Evolutionary conservation across 2,888 invertebrate genomes (phyloP).

Genomic region (Stenolophus ochropezus): DNA sequence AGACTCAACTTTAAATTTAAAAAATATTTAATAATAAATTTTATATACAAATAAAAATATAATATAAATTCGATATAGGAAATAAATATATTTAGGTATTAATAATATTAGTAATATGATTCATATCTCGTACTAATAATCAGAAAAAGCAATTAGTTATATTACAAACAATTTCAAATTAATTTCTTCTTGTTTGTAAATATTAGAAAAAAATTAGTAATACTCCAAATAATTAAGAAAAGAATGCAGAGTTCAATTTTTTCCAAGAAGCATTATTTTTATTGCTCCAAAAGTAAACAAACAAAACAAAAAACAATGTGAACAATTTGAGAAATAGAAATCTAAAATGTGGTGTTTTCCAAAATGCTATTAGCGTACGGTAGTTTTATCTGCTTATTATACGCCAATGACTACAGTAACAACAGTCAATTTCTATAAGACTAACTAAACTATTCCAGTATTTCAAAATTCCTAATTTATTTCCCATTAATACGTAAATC

Average conservation of each 20-base stretch:
- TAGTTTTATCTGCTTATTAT: background rate
- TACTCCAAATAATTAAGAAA: too few relatives aligned
- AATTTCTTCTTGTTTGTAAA: too few relatives aligned
- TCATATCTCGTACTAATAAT: too few relatives aligned
- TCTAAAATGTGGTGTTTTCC: background rate
- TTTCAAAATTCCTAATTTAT: constrained; percentile 29
- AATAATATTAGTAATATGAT: too few relatives aligned
- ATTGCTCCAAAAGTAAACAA: background rate
- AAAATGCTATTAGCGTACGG: background rate
- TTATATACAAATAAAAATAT: too few relatives aligned
- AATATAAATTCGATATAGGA: too few relatives aligned
- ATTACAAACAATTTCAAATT: too few relatives aligned
- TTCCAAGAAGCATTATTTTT: background rate
- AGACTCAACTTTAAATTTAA: too few relatives aligned
- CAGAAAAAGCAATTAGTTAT: too few relatives aligned
- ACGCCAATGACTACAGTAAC: background rate
- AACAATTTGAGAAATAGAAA: background rate
- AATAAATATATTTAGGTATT: too few relatives aligned
- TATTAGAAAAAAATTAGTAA: too few relatives aligned
- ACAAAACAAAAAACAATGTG: background rate
- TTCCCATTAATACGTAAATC: constrained; percentile 17
- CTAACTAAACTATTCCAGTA: background rate
- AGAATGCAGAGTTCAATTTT: background rate
- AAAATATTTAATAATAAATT: too few relatives aligned
- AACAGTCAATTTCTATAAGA: background rate